phyloP scores from a whole-genome alignment of 92 coral and sea anemone genomes.

The Montipora capitata region DNA sequence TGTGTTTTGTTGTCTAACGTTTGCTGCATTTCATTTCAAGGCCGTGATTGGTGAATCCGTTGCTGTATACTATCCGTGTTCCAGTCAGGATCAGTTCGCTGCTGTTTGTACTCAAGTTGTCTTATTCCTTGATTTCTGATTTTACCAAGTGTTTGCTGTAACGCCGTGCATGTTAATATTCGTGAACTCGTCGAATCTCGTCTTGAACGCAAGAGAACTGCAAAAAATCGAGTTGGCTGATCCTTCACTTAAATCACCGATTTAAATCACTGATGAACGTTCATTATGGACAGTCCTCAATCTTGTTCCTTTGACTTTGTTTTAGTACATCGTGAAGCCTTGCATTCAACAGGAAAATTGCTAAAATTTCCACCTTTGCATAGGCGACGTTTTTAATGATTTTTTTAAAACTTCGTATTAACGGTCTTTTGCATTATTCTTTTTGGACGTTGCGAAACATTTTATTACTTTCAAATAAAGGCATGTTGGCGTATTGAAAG shows the following conservation, averaged over 20 bases:
- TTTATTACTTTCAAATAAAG: conserved; percentile 1
- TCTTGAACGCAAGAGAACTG: not conserved
- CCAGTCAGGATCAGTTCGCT: not conserved
- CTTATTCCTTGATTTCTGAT: not conserved
- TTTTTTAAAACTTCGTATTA: not conserved
- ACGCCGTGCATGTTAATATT: not conserved
- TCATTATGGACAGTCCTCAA: not conserved
- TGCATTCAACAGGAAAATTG: not conserved
- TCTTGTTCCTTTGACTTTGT: not conserved
- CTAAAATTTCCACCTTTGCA: not conserved
- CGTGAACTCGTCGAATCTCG: not conserved
- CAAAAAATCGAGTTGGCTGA: not conserved
- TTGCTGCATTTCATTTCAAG: conserved; percentile 85
- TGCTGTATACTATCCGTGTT: conserved; percentile 41
- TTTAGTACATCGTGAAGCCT: not conserved
- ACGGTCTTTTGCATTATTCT: not conserved
- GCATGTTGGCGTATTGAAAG: not conserved
- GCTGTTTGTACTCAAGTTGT: not conserved
- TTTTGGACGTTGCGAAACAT: not conserved
- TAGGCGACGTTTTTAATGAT: not conserved
- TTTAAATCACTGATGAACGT: not conserved
- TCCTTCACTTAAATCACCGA: not conserved
- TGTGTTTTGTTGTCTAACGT: conserved; percentile 48
- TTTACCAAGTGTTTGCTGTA: not conserved
- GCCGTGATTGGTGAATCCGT: conserved; percentile 92